Percentiles rank a stretch among this genome's conserved stretches.
Evolutionary conservation across 2,113 vertebrate species (phyloP).

Genomic region (Tauraco erythrolophus): DNA sequence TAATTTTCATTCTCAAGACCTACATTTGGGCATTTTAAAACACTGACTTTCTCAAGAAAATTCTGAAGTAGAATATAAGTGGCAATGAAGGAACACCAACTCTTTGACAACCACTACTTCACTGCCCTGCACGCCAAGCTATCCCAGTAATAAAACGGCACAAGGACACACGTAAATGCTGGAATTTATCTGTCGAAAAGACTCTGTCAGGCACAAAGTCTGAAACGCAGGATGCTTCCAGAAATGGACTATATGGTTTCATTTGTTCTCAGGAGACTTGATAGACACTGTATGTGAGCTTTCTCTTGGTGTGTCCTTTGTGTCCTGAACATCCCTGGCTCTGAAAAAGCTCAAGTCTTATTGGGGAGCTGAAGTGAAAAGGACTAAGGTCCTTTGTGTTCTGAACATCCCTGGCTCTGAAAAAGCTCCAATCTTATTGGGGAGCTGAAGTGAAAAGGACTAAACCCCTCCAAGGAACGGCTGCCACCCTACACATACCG

Average conservation of each 20-base stretch:
- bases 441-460: not conserved
- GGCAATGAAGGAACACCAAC: not conserved
- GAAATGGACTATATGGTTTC: not conserved
- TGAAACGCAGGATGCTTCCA: not conserved
- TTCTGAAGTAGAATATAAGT: not conserved
- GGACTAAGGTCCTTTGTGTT: not conserved
- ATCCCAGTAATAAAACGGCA: not conserved
- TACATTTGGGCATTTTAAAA: not conserved
- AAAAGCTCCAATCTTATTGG: not conserved
- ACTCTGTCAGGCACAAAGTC: not conserved
- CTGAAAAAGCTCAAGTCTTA: not conserved
- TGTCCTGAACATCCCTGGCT: not conserved
- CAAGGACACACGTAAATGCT: not conserved
- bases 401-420: not conserved
- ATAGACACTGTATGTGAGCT: rapidly evolving
- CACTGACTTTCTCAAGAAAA: not conserved
- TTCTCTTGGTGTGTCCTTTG: not conserved
- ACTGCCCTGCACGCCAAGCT: not conserved
- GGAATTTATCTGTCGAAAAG: not conserved
- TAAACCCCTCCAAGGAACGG: not conserved
- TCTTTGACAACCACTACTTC: not conserved
- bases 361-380: not conserved
- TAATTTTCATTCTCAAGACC: not conserved
- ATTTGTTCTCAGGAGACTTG: not conserved
- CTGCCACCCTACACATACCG: not conserved